These are phyloP conservation scores for Coracias cyanogaster DNA, from an alignment of 2,797 vertebrate species.

Conservation along the genomic window DNA sequence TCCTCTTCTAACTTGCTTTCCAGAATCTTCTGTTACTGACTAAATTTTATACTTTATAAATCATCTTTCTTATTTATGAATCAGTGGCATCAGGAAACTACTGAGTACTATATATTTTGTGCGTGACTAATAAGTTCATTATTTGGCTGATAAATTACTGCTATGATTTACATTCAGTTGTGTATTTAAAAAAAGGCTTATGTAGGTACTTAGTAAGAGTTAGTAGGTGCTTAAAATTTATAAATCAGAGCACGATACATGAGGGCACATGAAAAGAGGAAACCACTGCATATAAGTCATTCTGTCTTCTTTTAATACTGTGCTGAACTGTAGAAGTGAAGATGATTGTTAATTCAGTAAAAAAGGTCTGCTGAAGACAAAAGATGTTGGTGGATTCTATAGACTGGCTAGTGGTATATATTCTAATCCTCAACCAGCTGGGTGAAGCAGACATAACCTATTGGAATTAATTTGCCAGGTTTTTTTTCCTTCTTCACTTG, in stretches of 20 bases:
- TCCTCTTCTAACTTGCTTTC: background rate
- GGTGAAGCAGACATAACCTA: background rate
- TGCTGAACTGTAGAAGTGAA: background rate
- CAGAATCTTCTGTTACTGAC: background rate
- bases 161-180: conserved; percentile 43
- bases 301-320: background rate
- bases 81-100: conserved; percentile 5
- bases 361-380: background rate
- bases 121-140: conserved; percentile 39
- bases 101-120: conserved; percentile 34
- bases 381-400: background rate
- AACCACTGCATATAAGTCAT: background rate
- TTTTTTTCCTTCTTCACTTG: background rate
- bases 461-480: background rate
- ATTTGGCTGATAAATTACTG: conserved; percentile 48
- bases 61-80: background rate
- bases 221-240: conserved; percentile 42
- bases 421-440: background rate
- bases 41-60: conserved; percentile 9
- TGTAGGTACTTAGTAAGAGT: background rate
- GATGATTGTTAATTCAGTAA: background rate
- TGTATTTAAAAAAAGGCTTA: conserved; percentile 47
- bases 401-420: background rate
- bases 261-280: background rate
- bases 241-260: conserved; percentile 17